Evolutionary conservation across 2,797 vertebrate genomes (phyloP).

Genomic region (Alca torda): DNA sequence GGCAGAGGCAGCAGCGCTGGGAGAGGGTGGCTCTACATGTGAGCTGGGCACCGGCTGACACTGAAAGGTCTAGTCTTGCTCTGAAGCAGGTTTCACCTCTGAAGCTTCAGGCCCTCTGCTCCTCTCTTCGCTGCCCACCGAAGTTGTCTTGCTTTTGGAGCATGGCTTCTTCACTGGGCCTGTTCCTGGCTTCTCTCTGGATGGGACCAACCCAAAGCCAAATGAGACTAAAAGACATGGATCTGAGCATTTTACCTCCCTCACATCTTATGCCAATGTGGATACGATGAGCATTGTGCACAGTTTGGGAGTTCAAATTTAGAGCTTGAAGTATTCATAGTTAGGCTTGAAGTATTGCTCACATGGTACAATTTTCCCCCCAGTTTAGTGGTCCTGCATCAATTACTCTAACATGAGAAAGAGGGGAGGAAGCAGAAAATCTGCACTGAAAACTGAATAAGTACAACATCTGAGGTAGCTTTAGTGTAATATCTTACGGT

Average conservation of each 20-base stretch:
- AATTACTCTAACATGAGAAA: not conserved
- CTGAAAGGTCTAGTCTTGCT: not conserved
- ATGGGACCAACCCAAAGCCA: not conserved
- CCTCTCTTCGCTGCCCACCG: not conserved
- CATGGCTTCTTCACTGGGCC: not conserved
- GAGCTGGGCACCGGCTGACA: not conserved
- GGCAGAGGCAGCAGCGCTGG: not conserved
- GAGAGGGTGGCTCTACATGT: rapidly evolving
- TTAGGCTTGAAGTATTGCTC: not conserved
- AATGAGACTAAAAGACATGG: not conserved
- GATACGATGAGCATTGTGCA: rapidly evolving
- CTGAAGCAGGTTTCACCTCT: not conserved
- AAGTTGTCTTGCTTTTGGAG: not conserved
- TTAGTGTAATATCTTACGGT: not conserved
- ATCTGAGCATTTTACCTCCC: rapidly evolving
- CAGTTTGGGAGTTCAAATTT: not conserved
- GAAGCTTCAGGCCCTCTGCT: not conserved
- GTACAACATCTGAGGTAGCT: not conserved
- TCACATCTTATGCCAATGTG: not conserved
- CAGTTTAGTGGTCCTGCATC: not conserved
- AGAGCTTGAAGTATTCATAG: not conserved
- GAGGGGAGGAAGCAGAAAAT: not conserved
- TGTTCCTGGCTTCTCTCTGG: not conserved
- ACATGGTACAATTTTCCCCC: rapidly evolving
- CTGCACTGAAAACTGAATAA: not conserved